Percentiles rank a stretch among this genome's conserved stretches.
Evolutionary conservation across 1,140 invertebrate genomes (phyloP).

Genomic region (Pogonomyrmex californicus): DNA sequence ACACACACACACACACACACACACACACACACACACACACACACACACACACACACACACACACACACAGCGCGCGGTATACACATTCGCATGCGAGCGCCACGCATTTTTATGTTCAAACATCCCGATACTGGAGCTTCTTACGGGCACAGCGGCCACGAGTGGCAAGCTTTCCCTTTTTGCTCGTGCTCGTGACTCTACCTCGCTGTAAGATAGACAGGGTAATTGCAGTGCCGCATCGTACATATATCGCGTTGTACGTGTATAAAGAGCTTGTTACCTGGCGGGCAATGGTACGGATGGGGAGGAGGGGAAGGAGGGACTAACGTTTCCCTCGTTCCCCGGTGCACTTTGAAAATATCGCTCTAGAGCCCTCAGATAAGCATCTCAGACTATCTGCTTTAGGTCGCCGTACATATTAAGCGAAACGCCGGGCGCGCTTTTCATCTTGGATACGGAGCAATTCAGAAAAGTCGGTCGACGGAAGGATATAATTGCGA

Average conservation of each 20-base stretch:
- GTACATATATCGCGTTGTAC: slow-evolving; percentile 27
- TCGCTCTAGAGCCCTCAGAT: slow-evolving; percentile 51
- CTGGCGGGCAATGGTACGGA: slow-evolving; percentile 28
- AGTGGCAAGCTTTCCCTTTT: slow-evolving; percentile 10
- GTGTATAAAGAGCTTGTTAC: slow-evolving; percentile 60
- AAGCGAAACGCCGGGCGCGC: slow-evolving; percentile 39
- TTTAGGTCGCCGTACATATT: slow-evolving; percentile 55
- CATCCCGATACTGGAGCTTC: slow-evolving; percentile 14
- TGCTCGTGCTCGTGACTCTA: background rate
- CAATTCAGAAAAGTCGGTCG: slow-evolving; percentile 59
- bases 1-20: too few species aligned
- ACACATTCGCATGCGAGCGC: background rate
- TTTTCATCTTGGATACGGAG: slow-evolving; percentile 52
- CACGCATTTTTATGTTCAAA: slow-evolving; percentile 20
- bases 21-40: too few species aligned
- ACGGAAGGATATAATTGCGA: slow-evolving; percentile 55
- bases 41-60: too few species aligned
- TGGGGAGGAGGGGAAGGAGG: background rate
- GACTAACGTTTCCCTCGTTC: slow-evolving; percentile 20
- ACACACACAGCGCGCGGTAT: too few species aligned
- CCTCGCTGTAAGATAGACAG: slow-evolving; percentile 32
- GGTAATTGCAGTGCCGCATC: slow-evolving; percentile 45
- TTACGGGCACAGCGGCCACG: background rate
- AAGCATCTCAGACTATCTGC: slow-evolving; percentile 57
- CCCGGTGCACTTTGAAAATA: slow-evolving; percentile 49